Percentiles rank a stretch among this genome's conserved stretches.
Conservation (phyloP, 2,888 invertebrate genomes). For the Glaucopsyche alexis region DNA sequence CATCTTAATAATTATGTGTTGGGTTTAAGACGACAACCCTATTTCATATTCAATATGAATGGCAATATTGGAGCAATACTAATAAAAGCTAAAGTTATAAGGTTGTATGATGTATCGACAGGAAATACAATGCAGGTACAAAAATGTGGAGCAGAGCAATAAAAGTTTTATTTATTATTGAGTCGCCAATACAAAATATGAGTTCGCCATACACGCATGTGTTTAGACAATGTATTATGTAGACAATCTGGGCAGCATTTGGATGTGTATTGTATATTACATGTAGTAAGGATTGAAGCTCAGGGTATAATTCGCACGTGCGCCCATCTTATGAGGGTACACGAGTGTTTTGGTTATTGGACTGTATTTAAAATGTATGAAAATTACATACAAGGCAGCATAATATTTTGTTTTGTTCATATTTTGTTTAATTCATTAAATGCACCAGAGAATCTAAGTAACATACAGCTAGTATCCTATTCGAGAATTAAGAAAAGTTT, state of each 20-base stretch:
- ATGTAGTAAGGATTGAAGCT: not conserved
- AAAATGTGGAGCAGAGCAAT: not conserved
- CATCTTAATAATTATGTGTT: not conserved
- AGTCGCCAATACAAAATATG: not conserved
- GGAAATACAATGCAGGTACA: not conserved
- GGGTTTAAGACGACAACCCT: not conserved
- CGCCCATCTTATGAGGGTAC: not conserved
- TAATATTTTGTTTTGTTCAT: no score
- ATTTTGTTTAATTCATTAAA: no score
- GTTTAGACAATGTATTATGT: not conserved
- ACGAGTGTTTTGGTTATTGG: constrained; percentile 2
- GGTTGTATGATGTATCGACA: not conserved
- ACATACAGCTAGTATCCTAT: no score
- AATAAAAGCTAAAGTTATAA: constrained; percentile 10
- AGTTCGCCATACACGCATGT: not conserved
- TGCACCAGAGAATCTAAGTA: no score
- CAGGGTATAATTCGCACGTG: constrained; percentile 5
- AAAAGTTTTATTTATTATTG: constrained; percentile 10
- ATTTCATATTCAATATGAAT: not conserved
- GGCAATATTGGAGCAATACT: not conserved
- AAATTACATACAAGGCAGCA: no score
- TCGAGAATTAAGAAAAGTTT: no score
- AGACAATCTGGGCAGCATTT: not conserved
- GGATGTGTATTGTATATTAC: not conserved
- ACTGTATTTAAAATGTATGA: not conserved